Percentiles rank a stretch among this genome's conserved stretches.
phyloP scores from a whole-genome alignment of 2,888 invertebrate species.

The Rotaria macrura region DNA sequence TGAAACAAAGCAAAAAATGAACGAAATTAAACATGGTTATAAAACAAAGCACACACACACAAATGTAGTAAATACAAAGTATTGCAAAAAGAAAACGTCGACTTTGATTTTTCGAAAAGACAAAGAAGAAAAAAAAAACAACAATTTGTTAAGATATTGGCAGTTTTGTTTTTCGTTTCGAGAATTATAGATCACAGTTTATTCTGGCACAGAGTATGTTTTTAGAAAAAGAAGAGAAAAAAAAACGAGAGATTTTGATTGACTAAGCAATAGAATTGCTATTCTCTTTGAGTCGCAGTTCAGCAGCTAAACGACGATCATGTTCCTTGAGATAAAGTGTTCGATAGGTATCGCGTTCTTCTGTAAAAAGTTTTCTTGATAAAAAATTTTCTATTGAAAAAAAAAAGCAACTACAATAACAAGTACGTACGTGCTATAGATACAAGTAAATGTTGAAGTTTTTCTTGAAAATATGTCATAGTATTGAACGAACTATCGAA shows the following conservation, averaged over 20 bases:
- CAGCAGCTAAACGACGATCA: conserved; percentile 1
- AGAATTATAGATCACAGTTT: background rate
- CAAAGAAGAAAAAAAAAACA: background rate
- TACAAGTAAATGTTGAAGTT: background rate
- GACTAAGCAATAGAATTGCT: background rate
- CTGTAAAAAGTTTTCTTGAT: background rate
- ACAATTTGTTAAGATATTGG: background rate
- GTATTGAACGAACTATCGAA: conserved; percentile 4
- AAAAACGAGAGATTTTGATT: background rate
- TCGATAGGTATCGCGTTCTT: conserved; percentile 8
- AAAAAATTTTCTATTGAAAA: no score
- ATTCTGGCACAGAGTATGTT: background rate
- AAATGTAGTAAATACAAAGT: background rate
- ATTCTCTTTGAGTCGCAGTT: background rate
- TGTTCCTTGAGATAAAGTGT: conserved; percentile 8
- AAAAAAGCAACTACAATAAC: background rate
- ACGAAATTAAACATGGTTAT: background rate
- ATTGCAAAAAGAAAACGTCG: background rate
- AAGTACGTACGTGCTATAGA: background rate
- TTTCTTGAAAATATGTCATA: conserved; percentile 17
- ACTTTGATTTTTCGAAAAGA: background rate
- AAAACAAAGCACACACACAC: background rate
- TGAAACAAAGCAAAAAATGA: background rate
- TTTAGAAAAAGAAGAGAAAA: background rate
- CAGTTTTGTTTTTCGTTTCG: background rate